phyloP scores from a whole-genome alignment of 2,888 invertebrate genomes.

The Gari tellinella region DNA sequence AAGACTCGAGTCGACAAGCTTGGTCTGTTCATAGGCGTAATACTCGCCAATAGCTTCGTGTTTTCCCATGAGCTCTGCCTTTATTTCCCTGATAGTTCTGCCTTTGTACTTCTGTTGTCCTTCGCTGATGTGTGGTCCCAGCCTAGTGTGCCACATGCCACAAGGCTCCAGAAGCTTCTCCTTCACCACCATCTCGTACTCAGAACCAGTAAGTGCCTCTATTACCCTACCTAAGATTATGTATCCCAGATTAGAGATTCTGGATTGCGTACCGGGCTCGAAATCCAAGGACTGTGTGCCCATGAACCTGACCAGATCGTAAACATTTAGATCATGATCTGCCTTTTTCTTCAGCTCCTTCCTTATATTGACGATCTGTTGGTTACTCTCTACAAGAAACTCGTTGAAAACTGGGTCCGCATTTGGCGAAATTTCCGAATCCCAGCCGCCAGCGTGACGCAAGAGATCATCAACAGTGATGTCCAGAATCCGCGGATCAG shows the following conservation, averaged over 20 bases:
- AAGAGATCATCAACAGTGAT: constrained; percentile 80
- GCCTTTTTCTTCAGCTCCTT: constrained; percentile 62
- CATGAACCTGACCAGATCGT: constrained; percentile 76
- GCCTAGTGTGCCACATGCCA: constrained; percentile 81
- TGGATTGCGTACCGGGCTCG: constrained; percentile 73
- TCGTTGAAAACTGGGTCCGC: constrained; percentile 78
- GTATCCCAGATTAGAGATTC: constrained; percentile 80
- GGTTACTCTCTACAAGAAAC: constrained; percentile 65
- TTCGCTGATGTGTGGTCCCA: constrained; percentile 59
- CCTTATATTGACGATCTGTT: constrained; percentile 74
- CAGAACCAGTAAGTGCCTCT: constrained; percentile 66
- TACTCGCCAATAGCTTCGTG: constrained; percentile 60
- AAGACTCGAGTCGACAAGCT: constrained; percentile 74
- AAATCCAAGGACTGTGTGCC: constrained; percentile 72
- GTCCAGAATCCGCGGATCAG: constrained; percentile 72
- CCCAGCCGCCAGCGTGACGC: constrained; percentile 80
- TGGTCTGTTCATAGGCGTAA: constrained; percentile 49
- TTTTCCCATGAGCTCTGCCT: constrained; percentile 41
- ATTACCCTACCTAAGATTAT: constrained; percentile 77
- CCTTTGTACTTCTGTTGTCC: constrained; percentile 38
- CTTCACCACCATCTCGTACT: constrained; percentile 74
- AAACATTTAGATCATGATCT: constrained; percentile 42
- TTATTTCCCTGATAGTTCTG: constrained; percentile 38
- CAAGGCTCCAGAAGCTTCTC: constrained; percentile 68
- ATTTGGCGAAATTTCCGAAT: constrained; percentile 68